phyloP scores from a whole-genome alignment of 2,797 vertebrate genomes.

The Odontamblyopus rebecca region DNA sequence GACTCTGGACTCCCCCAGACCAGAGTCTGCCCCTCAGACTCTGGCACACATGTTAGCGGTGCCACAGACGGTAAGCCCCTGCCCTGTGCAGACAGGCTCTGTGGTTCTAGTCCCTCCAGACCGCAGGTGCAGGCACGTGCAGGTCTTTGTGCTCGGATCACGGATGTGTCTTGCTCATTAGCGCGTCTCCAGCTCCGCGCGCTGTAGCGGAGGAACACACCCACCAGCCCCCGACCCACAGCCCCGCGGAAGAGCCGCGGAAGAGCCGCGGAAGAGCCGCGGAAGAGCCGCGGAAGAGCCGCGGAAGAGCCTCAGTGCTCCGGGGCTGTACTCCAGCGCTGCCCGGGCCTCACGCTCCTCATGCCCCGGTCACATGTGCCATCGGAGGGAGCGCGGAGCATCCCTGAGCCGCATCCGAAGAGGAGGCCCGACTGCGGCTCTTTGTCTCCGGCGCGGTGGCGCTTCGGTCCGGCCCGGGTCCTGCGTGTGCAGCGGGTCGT shows the following conservation, averaged over 20 bases:
- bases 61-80: neutral
- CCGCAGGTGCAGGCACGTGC: too few species aligned
- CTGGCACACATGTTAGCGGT: neutral
- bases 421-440: conserved; percentile 16
- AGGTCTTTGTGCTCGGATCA: conserved; percentile 1
- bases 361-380: conserved; percentile 1
- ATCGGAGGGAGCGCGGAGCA: neutral
- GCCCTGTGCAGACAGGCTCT: neutral
- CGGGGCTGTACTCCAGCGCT: neutral
- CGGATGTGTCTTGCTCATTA: neutral
- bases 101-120: neutral
- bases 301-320: neutral
- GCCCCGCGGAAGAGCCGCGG: neutral
- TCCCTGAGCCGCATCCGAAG: conserved; percentile 4
- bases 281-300: neutral
- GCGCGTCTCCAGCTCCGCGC: neutral
- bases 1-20: neutral
- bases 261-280: neutral
- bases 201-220: neutral
- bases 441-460: conserved; percentile 13
- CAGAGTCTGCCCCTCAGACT: neutral
- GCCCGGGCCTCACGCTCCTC: neutral
- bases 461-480: neutral
- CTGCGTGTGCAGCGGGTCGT: neutral
- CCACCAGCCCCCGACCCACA: neutral